A percentile compares a stretch with the other conserved stretches of the same genome.
phyloP scores from a whole-genome alignment of 2,797 vertebrate species.

The Channallabes apus region DNA sequence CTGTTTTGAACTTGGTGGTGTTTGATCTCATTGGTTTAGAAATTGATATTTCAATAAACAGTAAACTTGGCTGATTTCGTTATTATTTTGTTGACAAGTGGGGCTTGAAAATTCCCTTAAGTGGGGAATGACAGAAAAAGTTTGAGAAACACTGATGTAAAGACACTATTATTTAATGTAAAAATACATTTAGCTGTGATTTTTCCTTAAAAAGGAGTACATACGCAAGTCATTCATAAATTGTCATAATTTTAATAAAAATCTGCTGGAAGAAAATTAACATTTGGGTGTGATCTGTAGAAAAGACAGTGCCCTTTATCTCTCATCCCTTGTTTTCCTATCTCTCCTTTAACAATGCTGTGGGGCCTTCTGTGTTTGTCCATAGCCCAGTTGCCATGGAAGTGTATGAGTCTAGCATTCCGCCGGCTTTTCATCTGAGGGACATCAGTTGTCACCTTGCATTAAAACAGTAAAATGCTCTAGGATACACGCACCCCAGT shows the following conservation, averaged over 20 bases:
- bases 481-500: neutral
- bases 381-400: slow-evolving; percentile 30
- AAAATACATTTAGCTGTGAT: neutral
- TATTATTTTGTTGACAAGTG: too few species aligned
- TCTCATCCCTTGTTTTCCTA: neutral
- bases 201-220: neutral
- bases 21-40: too few species aligned
- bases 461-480: slow-evolving; percentile 43
- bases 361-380: slow-evolving; percentile 27
- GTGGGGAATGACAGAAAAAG: too few species aligned
- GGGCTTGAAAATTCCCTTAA: too few species aligned
- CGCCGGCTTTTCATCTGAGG: slow-evolving; percentile 33
- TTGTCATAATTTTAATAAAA: neutral
- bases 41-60: too few species aligned
- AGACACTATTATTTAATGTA: neutral
- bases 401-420: slow-evolving; percentile 41
- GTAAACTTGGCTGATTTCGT: too few species aligned
- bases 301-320: neutral
- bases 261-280: neutral
- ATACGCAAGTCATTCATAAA: neutral
- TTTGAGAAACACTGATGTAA: too few species aligned
- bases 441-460: slow-evolving; percentile 35
- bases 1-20: too few species aligned
- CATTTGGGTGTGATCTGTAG: neutral
- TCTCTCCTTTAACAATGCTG: slow-evolving; percentile 15